These are phyloP conservation scores for Ptychoptera contaminata DNA, from an alignment of 2,888 invertebrate species.

Conservation along the genomic window DNA sequence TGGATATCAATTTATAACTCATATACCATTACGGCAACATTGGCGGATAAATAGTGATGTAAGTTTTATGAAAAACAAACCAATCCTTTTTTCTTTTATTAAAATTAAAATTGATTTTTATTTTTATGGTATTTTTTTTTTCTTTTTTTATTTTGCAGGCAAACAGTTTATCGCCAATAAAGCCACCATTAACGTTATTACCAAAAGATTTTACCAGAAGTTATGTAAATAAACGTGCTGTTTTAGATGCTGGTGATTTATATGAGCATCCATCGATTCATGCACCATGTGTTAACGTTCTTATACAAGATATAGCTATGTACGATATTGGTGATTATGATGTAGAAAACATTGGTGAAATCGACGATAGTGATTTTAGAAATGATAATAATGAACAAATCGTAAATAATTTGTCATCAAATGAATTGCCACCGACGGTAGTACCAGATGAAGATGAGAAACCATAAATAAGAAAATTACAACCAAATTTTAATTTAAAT, in stretches of 20 bases:
- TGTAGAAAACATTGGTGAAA: no score
- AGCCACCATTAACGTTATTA: constrained; percentile 14
- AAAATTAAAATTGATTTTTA: neutral
- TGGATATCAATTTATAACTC: constrained; percentile 18
- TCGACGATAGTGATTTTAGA: no score
- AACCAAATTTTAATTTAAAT: no score
- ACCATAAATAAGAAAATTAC: no score
- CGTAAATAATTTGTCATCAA: no score
- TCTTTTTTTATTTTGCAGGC: constrained; percentile 5
- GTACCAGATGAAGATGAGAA: no score
- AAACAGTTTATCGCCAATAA: constrained; percentile 7
- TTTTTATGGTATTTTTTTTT: neutral
- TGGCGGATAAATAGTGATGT: constrained; percentile 14
- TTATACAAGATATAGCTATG: constrained; percentile 12
- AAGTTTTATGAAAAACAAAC: constrained; percentile 6
- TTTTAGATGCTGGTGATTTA: constrained; percentile 16
- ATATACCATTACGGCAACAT: constrained; percentile 17
- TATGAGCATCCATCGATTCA: constrained; percentile 13
- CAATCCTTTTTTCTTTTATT: neutral
- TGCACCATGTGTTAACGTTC: constrained; percentile 19
- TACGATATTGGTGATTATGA: constrained; percentile 6
- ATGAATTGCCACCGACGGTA: no score
- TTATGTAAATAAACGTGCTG: constrained; percentile 16
- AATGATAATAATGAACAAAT: no score
- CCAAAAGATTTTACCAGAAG: constrained; percentile 14